Evolutionary conservation across 2,888 invertebrate species (phyloP), one percentile per base, ranked within the genome.

Genomic region (Gryllus longicercus): DNA sequence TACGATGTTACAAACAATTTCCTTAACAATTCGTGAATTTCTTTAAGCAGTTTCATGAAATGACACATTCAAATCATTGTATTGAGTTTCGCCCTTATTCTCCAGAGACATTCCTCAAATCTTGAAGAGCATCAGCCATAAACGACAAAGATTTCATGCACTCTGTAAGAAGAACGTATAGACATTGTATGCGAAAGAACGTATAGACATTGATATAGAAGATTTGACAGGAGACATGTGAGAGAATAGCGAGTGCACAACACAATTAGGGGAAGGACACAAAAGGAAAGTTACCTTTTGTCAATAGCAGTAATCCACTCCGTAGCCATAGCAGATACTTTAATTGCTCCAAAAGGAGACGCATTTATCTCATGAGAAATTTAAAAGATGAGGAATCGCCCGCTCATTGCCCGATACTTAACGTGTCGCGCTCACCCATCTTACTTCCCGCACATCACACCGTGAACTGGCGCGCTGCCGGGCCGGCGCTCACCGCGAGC

Each of bases 261-360:
- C 63, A 63, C 14, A 63, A 63, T 63, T 63, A 63, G 63, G 63
- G 63, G 63, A 63, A 18, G 63, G 16, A 63, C 63, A 63, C 63
- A n/a, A 63, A 18, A 63, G 16, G 63, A 74, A 51, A 84, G 85
- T 85, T 84, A 89, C 89, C 89, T 88, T 85, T 89, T 89, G 86
- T 89, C 89, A 86, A 89, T 89, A 78, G 89, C 89, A 81, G 89
- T 89, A 85, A 89, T 89, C 89, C 89, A 89, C 87, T 89, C 89
- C 87, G 89, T 89, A 81, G 89, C 88, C 88, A 88, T 88, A 83
- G 74, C 82, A 76, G 76, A 63, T 18, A n/a, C 16, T 18, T 63
- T 63, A 63, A 63, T 18, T n/a, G 63, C 63, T n/a, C 63, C 63
- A 63, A 63, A 63, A 63, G n/a, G 63, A 63, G 63, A 63, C 63